A percentile compares a stretch with the other conserved stretches of the same genome.
Conservation (phyloP, 1,140 invertebrate species). For the Tetramorium parvispinum region DNA sequence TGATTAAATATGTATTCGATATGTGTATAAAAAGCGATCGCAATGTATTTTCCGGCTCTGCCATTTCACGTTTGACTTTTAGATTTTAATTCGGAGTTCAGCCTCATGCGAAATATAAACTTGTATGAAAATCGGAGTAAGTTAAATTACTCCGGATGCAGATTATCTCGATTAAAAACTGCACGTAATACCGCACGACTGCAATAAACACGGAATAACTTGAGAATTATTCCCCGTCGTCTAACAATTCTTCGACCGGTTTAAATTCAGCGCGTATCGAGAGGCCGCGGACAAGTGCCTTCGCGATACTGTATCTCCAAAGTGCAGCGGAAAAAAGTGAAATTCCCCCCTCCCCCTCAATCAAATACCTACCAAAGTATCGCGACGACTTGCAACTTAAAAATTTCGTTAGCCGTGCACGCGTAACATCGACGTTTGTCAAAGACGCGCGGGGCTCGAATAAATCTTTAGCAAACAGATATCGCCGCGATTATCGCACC, state of each 20-base stretch:
- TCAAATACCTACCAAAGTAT: not conserved
- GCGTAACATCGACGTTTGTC: not conserved
- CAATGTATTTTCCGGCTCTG: not conserved
- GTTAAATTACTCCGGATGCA: not conserved
- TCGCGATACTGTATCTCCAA: not conserved
- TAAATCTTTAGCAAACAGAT: not conserved
- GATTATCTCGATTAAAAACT: not conserved
- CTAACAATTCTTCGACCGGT: not conserved
- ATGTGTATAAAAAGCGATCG: slow-evolving; percentile 23
- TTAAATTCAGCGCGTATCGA: not conserved
- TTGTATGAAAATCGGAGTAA: slow-evolving; percentile 3
- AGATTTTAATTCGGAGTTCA: slow-evolving; percentile 15
- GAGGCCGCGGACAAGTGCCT: not conserved
- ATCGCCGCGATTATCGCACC: not conserved
- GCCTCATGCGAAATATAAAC: not conserved
- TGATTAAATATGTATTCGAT: slow-evolving; percentile 19
- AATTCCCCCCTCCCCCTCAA: not conserved
- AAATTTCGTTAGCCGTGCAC: not conserved
- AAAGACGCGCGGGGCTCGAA: not conserved
- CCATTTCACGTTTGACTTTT: slow-evolving; percentile 30
- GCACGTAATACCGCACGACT: not conserved
- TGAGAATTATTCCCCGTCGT: not conserved
- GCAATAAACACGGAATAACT: not conserved
- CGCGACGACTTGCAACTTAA: not conserved
- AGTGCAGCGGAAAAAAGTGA: not conserved